Evolutionary conservation across 2,113 vertebrate genomes (phyloP), one percentile per base, ranked within the genome.

Genomic region (Coregonus clupeaformis): DNA sequence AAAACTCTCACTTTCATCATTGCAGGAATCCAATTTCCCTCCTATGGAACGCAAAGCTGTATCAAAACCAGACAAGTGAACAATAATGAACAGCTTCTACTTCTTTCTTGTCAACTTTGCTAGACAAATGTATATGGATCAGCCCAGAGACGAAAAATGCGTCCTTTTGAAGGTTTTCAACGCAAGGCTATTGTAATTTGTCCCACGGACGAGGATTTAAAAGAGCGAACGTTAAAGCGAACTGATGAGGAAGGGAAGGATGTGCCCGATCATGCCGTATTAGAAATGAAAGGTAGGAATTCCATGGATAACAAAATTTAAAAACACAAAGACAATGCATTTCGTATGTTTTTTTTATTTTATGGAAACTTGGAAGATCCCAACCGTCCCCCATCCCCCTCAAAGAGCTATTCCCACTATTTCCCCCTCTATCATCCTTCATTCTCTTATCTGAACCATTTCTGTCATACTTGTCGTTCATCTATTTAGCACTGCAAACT

Each of bases 81-180:
- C 90, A 85, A 82, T 92, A 94, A 93, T 89, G 82, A 92, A 90
- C 90, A 92, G 65, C 89, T 94, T 91, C 92, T 94, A 93, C 90
- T 87, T 94, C 88, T 93, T 94, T 89, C 92, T 94, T 95, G 67
- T 47, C 32, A 67, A 27, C 85, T 94, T 91, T 89, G 88, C 88
- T 94, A 98, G 96, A 98, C 96, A 92, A 98, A 98, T 93, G 96
- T 98, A 89, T 98, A 98, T 93, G 96, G 95, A 89, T 97, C 96
- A 89, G 96, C 96, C 89, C 96, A 97, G 93, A 95, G 95, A 91
- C 95, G 96, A 94, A 98, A 98, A 96, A 97, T 98, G 96, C 95
- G 96, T 91, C 96, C 96, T 90, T 98, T 98, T 94, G 96, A 97
- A 95, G 96, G 96, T 89, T 98, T 98, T 94, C 95, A 96, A 92